These are phyloP conservation scores for Prietella phreatophila DNA, from an alignment of 2,113 vertebrate genomes.

Conservation along the genomic window DNA sequence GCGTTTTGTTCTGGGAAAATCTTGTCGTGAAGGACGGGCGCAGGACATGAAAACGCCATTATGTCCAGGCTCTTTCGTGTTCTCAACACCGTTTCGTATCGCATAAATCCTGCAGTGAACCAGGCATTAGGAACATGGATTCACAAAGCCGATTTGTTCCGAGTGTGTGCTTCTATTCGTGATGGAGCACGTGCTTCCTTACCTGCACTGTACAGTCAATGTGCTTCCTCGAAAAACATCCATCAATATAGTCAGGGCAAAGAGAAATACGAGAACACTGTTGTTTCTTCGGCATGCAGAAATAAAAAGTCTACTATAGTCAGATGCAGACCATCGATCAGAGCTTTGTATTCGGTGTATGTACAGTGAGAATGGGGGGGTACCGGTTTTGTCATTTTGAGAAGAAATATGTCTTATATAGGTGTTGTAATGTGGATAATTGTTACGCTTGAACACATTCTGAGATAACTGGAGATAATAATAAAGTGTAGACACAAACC, in stretches of 20 bases:
- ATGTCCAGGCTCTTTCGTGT: not conserved
- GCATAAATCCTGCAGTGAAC: not conserved
- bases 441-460: not conserved
- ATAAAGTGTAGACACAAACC: conserved; percentile 10
- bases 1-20: not conserved
- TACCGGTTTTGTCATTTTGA: not conserved
- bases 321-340: conserved; percentile 37
- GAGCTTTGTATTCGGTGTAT: not conserved
- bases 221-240: conserved; percentile 42
- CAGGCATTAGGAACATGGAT: not conserved
- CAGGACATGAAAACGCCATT: not conserved
- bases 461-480: not conserved
- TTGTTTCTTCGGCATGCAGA: conserved; percentile 32
- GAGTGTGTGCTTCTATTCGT: conserved; percentile 21
- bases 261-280: conserved; percentile 36
- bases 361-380: conserved; percentile 28
- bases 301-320: conserved; percentile 2
- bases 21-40: not conserved
- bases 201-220: conserved; percentile 53
- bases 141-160: not conserved
- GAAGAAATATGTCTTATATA: not conserved
- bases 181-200: conserved; percentile 60
- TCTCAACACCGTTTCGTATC: not conserved
- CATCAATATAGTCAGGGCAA: conserved; percentile 51
- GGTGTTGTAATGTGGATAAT: not conserved